Conservation (phyloP, 1,140 invertebrate genomes). For the Subanguina moxae region DNA sequence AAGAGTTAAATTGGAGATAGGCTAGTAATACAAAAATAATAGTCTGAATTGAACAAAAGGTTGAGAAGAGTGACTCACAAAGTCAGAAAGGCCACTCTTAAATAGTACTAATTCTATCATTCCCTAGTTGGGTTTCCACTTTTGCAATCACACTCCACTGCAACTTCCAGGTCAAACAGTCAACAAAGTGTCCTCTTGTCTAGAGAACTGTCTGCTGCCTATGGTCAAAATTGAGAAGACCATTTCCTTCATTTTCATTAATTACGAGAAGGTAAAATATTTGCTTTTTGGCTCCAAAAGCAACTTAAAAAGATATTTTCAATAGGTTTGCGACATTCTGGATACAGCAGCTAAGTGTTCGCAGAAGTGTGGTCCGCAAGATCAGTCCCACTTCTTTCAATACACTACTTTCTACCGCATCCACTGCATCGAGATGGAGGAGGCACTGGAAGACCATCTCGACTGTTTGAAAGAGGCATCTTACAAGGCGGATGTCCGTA, state of each 20-base stretch:
- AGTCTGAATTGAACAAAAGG: no score
- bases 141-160: neutral
- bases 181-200: constrained; percentile 21
- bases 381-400: constrained; percentile 47
- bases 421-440: constrained; percentile 53
- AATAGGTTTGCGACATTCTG: constrained; percentile 48
- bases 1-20: no score
- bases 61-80: no score
- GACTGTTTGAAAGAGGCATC: constrained; percentile 43
- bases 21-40: no score
- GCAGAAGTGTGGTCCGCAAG: constrained; percentile 38
- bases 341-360: constrained; percentile 45
- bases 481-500: constrained; percentile 46
- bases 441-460: constrained; percentile 49
- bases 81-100: no score
- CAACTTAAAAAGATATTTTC: neutral
- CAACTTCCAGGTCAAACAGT: neutral
- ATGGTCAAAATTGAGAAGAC: constrained; percentile 38
- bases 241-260: constrained; percentile 35
- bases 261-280: constrained; percentile 34
- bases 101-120: no score
- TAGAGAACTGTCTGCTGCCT: constrained; percentile 38
- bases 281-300: neutral
- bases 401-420: constrained; percentile 54
- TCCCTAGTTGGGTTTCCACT: no score